Base-by-base conservation (phyloP, 2,797 vertebrate genomes). In the Megaceryle alcyon region DNA sequence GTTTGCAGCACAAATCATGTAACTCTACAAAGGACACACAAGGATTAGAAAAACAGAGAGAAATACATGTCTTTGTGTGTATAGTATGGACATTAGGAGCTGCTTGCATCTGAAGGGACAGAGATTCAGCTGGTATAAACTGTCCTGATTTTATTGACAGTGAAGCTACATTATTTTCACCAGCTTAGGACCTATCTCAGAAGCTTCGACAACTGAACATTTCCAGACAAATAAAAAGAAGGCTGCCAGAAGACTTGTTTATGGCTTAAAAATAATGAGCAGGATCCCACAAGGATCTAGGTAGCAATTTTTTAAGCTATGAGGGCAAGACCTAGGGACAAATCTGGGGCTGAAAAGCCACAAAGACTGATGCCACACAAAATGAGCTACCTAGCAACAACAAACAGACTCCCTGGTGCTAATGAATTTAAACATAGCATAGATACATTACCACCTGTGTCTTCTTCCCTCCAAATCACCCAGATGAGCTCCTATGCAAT, bases 341-440 rank as follows among this genome's bases (percentile, higher is more conserved):
- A 91, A 94, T 86, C 72, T 65, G 41, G 69, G 21, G 59, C 28
- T 91, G 68, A 93, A 46, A 92, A 88, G 6, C 41, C 68, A 79
- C 63, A 37, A 90, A 94, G 81, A 57, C 53, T 92, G 76, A 49
- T 91, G 59, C 82, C 44, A 82, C 37, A 95, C 44, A 41, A 84
- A 92, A 85, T 78, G 79, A 92, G 80, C 82, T 94, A 96, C 88
- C 90, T 90, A 96, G 86, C 90, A 95, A 96, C 83, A 88, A 88
- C 59, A 70, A 28, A 91, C 82, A 83, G 91, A 53, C 51, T 87
- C 78, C 88, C 60, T 26, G n/a, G 78, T 54, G 64, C 49, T 94
- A 94, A 95, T 93, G 86, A 96, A 92, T 95, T 96, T 94, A 96
- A 95, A 93, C 86, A 49, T 65, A 94, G 75, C 48, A 68, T 26